These are phyloP conservation scores for Cyclina sinensis DNA, from an alignment of 1,140 invertebrate genomes.

Conservation along the genomic window DNA sequence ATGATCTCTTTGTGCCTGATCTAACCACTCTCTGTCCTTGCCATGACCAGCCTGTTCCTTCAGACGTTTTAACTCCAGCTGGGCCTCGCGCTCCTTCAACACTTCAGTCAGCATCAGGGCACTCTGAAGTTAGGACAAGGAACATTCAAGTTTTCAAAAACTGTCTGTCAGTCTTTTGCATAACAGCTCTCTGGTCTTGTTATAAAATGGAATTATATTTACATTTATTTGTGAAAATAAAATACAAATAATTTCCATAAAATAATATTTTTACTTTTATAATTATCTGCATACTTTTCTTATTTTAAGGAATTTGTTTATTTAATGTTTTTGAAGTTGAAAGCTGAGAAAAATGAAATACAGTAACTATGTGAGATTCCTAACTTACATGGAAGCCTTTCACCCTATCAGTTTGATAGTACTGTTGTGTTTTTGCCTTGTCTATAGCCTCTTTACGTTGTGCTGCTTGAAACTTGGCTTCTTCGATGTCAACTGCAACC, in stretches of 20 bases:
- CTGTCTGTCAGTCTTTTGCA: too few species aligned
- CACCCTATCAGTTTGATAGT: constrained; percentile 86
- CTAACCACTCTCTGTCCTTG: constrained; percentile 79
- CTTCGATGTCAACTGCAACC: constrained; percentile 84
- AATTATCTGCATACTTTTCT: too few species aligned
- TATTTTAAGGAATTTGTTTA: too few species aligned
- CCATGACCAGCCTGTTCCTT: constrained; percentile 79
- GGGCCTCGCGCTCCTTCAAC: constrained; percentile 86
- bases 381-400: constrained; percentile 86
- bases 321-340: too few species aligned
- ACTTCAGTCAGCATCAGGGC: constrained; percentile 86
- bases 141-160: too few species aligned
- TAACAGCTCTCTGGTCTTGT: too few species aligned
- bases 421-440: constrained; percentile 86
- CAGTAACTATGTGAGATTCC: not conserved
- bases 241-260: not conserved
- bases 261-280: too few species aligned
- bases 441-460: constrained; percentile 86
- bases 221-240: too few species aligned
- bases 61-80: constrained; percentile 85
- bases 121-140: constrained; percentile 81
- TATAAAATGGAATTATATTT: too few species aligned
- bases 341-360: not conserved
- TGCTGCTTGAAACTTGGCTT: constrained; percentile 85
- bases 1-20: constrained; percentile 74